Evolutionary conservation across 2,113 vertebrate genomes (phyloP).

Genomic region (Diadophis punctatus): DNA sequence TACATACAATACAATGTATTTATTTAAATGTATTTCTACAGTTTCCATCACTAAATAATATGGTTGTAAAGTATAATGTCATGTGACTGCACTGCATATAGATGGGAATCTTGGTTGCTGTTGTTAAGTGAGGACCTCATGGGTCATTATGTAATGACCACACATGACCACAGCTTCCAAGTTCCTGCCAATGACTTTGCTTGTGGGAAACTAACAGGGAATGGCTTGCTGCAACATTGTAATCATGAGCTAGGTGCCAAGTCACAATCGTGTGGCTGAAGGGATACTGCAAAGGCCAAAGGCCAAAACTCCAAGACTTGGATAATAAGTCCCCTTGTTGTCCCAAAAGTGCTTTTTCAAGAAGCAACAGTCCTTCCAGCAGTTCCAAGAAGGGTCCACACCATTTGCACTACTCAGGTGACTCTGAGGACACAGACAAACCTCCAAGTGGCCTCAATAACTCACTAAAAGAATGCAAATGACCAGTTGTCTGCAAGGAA

Average conservation of each 20-base stretch:
- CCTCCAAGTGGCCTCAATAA: no score
- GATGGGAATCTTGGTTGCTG: not conserved
- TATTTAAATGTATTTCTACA: not conserved
- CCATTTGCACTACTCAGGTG: no score
- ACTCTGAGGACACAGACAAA: no score
- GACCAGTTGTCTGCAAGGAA: no score
- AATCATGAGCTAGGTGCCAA: not conserved
- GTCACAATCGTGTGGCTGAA: not conserved
- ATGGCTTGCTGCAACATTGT: not conserved
- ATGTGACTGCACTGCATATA: not conserved
- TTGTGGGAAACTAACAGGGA: no score
- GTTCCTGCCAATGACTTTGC: not conserved
- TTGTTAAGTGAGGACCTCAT: not conserved
- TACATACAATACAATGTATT: not conserved
- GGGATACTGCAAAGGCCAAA: not conserved
- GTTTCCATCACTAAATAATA: not conserved
- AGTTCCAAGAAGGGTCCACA: no score
- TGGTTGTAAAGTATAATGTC: not conserved
- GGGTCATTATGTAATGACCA: not conserved
- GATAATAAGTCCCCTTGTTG: not conserved
- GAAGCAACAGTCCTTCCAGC: no score
- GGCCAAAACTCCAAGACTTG: not conserved
- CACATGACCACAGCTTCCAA: not conserved
- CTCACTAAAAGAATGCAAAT: no score
- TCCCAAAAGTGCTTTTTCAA: no score